Evolutionary conservation across 2,888 invertebrate species (phyloP).

Genomic region (Brachypalpus laphriformis): DNA sequence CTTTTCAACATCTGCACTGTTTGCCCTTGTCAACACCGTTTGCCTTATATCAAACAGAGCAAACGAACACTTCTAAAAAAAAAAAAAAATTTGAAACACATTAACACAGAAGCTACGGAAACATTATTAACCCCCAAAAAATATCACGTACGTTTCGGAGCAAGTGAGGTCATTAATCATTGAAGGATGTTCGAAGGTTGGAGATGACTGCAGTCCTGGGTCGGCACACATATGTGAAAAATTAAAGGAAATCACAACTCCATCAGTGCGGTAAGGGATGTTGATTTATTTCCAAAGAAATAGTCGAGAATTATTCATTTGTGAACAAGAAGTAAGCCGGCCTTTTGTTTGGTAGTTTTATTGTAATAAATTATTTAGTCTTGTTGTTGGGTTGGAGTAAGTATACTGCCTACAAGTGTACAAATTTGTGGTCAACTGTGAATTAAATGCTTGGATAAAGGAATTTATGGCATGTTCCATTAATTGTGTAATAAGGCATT

Average conservation of each 20-base stretch:
- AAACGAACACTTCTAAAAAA: too few relatives aligned
- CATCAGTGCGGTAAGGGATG: conserved; percentile 8
- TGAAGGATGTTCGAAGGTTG: neutral
- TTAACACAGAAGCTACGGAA: neutral
- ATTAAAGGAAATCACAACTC: conserved; percentile 26
- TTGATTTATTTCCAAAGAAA: conserved; percentile 20
- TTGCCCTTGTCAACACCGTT: too few relatives aligned
- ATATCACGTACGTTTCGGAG: conserved; percentile 10
- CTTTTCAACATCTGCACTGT: too few relatives aligned
- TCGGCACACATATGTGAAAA: neutral
- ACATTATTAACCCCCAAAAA: conserved; percentile 7
- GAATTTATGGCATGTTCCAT: neutral
- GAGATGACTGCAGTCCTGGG: neutral
- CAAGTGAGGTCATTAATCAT: conserved; percentile 21
- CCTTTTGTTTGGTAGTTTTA: neutral
- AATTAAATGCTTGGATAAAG: neutral
- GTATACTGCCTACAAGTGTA: neutral
- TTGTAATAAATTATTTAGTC: neutral
- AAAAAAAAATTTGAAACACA: neutral
- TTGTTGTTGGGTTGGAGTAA: too few relatives aligned
- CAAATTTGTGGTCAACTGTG: neutral
- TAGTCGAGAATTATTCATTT: conserved; percentile 21
- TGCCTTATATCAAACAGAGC: too few relatives aligned
- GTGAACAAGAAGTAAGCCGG: neutral
- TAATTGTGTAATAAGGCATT: neutral